Base-by-base conservation (phyloP, 2,888 invertebrate species). In the Epinotia demarniana region DNA sequence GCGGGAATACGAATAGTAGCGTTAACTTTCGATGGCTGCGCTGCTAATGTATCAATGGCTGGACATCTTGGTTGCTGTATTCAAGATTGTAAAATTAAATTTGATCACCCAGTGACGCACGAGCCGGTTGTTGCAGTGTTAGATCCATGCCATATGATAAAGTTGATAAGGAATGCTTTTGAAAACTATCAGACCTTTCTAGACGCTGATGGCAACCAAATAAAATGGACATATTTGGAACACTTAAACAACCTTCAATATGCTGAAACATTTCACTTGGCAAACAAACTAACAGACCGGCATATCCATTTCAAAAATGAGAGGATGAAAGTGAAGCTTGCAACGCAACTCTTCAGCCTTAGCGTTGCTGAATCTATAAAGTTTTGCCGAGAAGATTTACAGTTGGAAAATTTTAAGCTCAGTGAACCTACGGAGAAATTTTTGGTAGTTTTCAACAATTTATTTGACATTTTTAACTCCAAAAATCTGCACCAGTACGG, bases 81-180 rank as follows among this genome's bases (percentile, higher is more conserved):
- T 13, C 46, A 46, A 2, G 46, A 46, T 46, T 46, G 1, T 5
- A 46, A 46, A 5, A 5, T 46, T 13, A 46, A 46, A 46, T 46
- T 46, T 46, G 46, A 46, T 46, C 46, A 46, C 6, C 46, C 46
- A 13, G 5, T 5, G 6, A 46, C 46, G 12, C 46, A 46, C 6
- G 46, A 46, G 2, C 46, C 9, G 1, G 46, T 46, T 46, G 46
- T 46, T 46, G 46, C 46, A 2, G 46, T 46, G 46, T 5, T 46
- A 46, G 46, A 46, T 46, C 46, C 46, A 13, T 46, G 80, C 3
- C 78, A 79, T 67, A 79, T 79, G 78, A 11, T 79, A 2, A 79
- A 80, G 72, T 74, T 78, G 11, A n/a, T 78, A 6, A 57, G 79
- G 62, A 80, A 80, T 33, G n/a, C 67, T 33, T 78, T 80, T 39